Evolutionary conservation across 2,113 vertebrate genomes (phyloP), one percentile per base, ranked within the genome.

Genomic region (Rhegmatorhina hoffmannsi): DNA sequence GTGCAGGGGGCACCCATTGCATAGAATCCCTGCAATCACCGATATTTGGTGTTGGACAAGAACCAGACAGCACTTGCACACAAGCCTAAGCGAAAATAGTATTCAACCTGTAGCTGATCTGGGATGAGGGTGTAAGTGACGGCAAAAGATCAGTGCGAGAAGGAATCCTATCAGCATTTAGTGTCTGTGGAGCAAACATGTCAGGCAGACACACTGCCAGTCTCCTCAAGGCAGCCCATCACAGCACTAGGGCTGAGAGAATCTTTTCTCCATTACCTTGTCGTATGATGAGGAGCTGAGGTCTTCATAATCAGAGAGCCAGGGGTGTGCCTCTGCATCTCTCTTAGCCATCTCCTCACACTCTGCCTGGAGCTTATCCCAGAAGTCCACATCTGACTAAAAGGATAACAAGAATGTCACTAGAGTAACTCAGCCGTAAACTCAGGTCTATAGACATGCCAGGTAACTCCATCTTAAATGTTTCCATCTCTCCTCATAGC

Each of bases 261-360:
- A 16, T 13, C 52, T 64, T 28, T 7, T 40, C 58, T 83, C 17
- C 23, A 17, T 60, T 97, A 99, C 99, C 99, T 99, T 99, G 96
- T 99, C 99, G 2, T 99, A 99, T 11, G 99, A 99, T 31, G 98
- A 97, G 60, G 98, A 97, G 38, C 98, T 98, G 63, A 99, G 96
- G 90, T 99, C 99, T 84, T 99, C 99, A 26, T 99, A 99, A 95
- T 99, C 99, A 7, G 99, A 99, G 73, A 99, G 98, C 99, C 99
- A 99, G 33, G 99, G 99, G 87, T 99, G 99, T 69, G 98, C 98
- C 95, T 99, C 99, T 28, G 99, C 99, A 24, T 99, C 99, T 94
- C 99, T 98, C 96, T 99, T 99, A 0, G 99, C 99, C 99, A 99
- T 99, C 97, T 99, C 99, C 96, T 99, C 99, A 99, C 99, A 99